Evolutionary conservation across 2,797 vertebrate species (phyloP).

Genomic region (Sebastes matsubarae): DNA sequence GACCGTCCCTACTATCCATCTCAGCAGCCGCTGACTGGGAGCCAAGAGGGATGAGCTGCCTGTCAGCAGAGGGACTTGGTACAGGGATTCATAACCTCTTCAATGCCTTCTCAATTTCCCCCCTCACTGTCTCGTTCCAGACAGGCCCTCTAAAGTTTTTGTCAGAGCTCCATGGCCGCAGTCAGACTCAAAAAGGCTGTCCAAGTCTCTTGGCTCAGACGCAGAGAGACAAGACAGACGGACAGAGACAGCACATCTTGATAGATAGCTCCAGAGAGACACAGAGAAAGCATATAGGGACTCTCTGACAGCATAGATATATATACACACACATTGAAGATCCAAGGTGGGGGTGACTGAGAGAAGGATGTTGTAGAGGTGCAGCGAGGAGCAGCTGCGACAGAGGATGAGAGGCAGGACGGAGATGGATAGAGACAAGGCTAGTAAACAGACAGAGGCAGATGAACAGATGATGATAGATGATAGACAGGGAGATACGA

Average conservation of each 20-base stretch:
- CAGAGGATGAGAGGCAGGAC: constrained; percentile 46
- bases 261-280: constrained; percentile 59
- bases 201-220: constrained; percentile 34
- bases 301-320: constrained; percentile 48
- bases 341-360: constrained; percentile 42
- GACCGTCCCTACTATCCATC: constrained; percentile 47
- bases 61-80: constrained; percentile 51
- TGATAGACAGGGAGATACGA: constrained; percentile 49
- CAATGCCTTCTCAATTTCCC: constrained; percentile 64
- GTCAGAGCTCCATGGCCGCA: constrained; percentile 49
- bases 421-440: constrained; percentile 64
- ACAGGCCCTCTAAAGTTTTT: constrained; percentile 63
- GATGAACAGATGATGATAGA: constrained; percentile 70
- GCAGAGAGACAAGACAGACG: constrained; percentile 37
- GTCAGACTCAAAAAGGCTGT: constrained; percentile 34
- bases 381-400: constrained; percentile 32
- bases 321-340: constrained; percentile 36
- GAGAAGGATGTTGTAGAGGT: constrained; percentile 30
- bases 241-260: constrained; percentile 38
- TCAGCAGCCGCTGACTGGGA: constrained; percentile 37
- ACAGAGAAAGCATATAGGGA: constrained; percentile 41
- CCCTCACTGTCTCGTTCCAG: constrained; percentile 45
- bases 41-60: constrained; percentile 59
- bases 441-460: constrained; percentile 65
- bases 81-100: constrained; percentile 62